These are phyloP conservation scores for Andinoacara biseriatus DNA, from an alignment of 2,113 vertebrate genomes.

Conservation along the genomic window DNA sequence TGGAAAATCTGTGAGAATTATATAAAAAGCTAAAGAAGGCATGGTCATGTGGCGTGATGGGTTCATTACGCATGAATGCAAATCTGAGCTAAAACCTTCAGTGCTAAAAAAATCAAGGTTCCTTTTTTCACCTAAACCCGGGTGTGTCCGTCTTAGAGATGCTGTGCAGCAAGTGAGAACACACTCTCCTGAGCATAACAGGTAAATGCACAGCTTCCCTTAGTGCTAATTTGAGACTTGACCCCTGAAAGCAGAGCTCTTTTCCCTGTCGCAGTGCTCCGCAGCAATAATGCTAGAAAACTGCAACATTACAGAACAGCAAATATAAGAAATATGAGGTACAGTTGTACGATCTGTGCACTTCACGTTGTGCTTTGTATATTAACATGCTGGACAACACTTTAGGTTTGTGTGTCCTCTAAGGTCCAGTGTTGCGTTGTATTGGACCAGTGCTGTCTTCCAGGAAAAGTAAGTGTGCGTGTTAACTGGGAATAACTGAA, in stretches of 20 bases:
- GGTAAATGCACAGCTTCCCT: conserved; percentile 29
- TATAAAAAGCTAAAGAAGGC: neutral
- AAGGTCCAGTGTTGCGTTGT: neutral
- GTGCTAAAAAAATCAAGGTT: neutral
- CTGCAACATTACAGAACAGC: neutral
- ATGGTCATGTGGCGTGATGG: neutral
- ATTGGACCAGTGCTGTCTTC: neutral
- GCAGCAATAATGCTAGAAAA: neutral
- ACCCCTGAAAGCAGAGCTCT: conserved; percentile 25
- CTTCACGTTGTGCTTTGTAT: neutral
- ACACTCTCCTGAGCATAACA: neutral
- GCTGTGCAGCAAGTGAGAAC: conserved; percentile 25
- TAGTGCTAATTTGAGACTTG: conserved; percentile 18
- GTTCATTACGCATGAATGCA: neutral
- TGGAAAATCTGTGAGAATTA: neutral
- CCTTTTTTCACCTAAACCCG: neutral
- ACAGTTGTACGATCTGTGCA: neutral
- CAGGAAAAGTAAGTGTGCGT: neutral
- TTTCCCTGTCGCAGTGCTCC: neutral
- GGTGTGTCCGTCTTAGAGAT: conserved; percentile 7
- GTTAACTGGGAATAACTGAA: neutral
- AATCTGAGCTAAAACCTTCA: neutral
- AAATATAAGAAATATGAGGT: neutral
- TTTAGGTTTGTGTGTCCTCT: neutral
- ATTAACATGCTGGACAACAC: no score